Conservation (phyloP, 92 coral and sea anemone species). For the Umimayanthus chanpuru region DNA sequence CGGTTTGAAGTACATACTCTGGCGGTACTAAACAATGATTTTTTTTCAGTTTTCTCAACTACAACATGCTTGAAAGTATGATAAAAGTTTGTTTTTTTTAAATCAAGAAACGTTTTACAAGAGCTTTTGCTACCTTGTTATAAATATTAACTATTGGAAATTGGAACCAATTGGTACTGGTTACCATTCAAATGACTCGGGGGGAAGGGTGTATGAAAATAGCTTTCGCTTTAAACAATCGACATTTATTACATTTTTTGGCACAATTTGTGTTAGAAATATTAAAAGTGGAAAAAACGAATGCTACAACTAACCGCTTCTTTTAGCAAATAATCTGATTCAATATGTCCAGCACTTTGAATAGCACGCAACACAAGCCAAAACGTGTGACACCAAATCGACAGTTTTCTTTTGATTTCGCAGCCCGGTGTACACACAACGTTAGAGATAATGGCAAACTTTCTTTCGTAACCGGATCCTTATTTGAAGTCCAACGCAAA, state of each 20-base stretch:
- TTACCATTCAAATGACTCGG: neutral
- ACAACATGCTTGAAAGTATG: too few species aligned
- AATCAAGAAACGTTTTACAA: neutral
- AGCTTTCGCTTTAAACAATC: too few species aligned
- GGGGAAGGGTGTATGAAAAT: neutral
- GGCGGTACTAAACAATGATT: too few species aligned
- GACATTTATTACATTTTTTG: neutral
- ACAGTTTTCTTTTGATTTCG: neutral
- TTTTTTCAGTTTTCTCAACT: neutral
- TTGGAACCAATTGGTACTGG: neutral
- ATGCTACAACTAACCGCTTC: neutral
- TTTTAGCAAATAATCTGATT: neutral
- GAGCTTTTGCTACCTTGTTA: neutral
- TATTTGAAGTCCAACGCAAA: neutral
- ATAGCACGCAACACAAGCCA: neutral
- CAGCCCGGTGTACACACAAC: neutral
- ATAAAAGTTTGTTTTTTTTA: too few species aligned
- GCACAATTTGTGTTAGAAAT: neutral
- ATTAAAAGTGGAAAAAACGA: too few species aligned
- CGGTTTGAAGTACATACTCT: neutral
- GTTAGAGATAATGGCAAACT: neutral
- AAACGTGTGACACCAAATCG: neutral
- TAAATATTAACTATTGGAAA: too few species aligned
- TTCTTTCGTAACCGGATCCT: neutral
- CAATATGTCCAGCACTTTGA: neutral